Evolutionary conservation across 2,797 vertebrate genomes (phyloP), one percentile per base, ranked within the genome.

Genomic region (Distichodus sexfasciatus): DNA sequence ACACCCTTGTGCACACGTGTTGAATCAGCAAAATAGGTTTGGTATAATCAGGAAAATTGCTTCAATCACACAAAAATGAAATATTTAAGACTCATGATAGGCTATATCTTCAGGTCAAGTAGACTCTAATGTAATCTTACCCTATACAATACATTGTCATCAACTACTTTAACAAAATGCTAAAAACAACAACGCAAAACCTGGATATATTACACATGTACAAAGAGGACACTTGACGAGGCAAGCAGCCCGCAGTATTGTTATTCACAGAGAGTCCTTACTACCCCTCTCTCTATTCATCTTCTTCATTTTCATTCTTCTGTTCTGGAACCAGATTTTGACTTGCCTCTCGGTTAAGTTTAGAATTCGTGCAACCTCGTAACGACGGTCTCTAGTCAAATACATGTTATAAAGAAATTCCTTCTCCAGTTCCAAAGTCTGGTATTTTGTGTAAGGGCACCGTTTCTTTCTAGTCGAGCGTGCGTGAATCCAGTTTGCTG

Each of bases 231-330:
- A 19, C 40, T 54, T 28, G 36, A 59, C 44, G 7, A 17, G 24
- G 14, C 46, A n/a, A 35, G 19, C 55, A 36, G 15, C 12, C 29
- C 41, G 17, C 36, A 46, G 47, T 36, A 10, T 23, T 53, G 19
- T 19, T 26, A 40, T 77, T 83, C 76, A 85, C 84, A 92, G 90
- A 75, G 90, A 90, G 57, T 95, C 94, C 84, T 95, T 97, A 76
- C 87, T 89, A 79, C 91, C 88, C 79, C 93, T 94, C 82, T 98
- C 96, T 82, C 96, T 93, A 91, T 95, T 99, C 93, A 97, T 94
- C 90, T 99, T 99, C 92, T 99, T 99, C 96, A 99, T 99, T 91
- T 99, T 99, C 96, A 99, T 99, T 86, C 97, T 94, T 81, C 97
- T 92, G 89, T 99, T 99, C 85, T 99, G 97, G 86, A 99, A 99